These are phyloP conservation scores for Tribolium madens DNA, from an alignment of 1,140 invertebrate genomes.

Conservation along the genomic window DNA sequence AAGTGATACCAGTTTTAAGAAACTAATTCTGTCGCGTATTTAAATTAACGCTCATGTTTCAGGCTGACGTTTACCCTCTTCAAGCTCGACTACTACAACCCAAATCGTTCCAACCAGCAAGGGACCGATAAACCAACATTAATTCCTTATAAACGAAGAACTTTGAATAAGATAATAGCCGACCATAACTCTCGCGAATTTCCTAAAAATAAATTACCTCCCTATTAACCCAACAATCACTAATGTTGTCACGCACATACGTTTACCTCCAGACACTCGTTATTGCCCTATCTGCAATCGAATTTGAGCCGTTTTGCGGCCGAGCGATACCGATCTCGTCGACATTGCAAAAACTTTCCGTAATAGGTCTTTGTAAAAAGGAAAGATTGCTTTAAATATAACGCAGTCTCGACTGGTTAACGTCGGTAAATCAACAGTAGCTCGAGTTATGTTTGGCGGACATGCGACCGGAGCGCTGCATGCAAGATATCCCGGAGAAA, in stretches of 20 bases:
- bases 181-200: background rate
- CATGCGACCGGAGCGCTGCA: conserved; percentile 52
- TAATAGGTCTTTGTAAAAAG: conserved; percentile 46
- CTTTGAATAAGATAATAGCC: conserved; percentile 33
- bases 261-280: conserved; percentile 1
- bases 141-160: conserved; percentile 22
- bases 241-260: conserved; percentile 1
- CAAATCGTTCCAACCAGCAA: conserved; percentile 8
- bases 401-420: conserved; percentile 54
- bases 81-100: conserved; percentile 34
- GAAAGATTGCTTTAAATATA: conserved; percentile 55
- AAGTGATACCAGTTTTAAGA: conserved; percentile 49
- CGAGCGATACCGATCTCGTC: background rate
- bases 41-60: conserved; percentile 46
- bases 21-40: conserved; percentile 45
- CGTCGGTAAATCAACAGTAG: conserved; percentile 55
- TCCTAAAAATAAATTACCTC: background rate
- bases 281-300: background rate
- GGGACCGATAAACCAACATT: conserved; percentile 25
- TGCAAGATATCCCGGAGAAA: conserved; percentile 51
- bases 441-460: conserved; percentile 52
- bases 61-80: conserved; percentile 39
- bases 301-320: background rate
- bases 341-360: conserved; percentile 2
- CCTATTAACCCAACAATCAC: background rate